Base-by-base conservation (phyloP, 2,113 vertebrate species). In the Hassar affinis region DNA sequence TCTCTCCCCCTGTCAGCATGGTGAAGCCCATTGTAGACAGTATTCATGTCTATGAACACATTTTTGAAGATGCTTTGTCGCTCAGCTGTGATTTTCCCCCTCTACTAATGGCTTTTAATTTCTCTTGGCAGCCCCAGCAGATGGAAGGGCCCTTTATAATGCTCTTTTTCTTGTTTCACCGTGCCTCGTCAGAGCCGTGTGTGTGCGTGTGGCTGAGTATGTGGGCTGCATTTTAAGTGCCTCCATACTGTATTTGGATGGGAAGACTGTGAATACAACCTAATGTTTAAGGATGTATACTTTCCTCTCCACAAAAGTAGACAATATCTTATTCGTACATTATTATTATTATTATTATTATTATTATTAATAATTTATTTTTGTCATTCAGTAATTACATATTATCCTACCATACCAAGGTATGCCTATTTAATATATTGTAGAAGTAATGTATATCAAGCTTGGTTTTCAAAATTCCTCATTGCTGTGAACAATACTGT, bases 1-100 rank as follows among this genome's bases (percentile, higher is more conserved):
- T 89, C 92, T 94, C 94, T 94, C 93, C 90, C 94, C 92, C 91
- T 87, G 93, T 96, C 93, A 92, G 93, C 93, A 95, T 92, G 93
- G 95, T 96, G 95, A 94, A 96, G 94, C 95, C 94, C 86, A 89
- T 94, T 94, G 93, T 95, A 96, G 95, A 92, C 92, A 93, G 92
- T 95, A 92, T 94, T 93, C 95, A 93, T 94, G 94, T 95, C 94
- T 91, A 92, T 94, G 93, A 95, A 92, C 88, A 92, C 88, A 93
- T 91, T 94, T 85, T 91, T 90, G 92, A 93, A 93, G 90, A 94
- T 92, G 94, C 93, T 95, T 92, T 94, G 93, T 94, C 91, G 92
- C 93, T 93, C 90, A 93, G 93, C 92, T 93, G 92, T 94, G 93
- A 90, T 92, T 92, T 89, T 88, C 84, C 92, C 89, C 93, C 90